These are phyloP conservation scores for Metalampra italica DNA, from an alignment of 2,888 invertebrate genomes.

Conservation along the genomic window DNA sequence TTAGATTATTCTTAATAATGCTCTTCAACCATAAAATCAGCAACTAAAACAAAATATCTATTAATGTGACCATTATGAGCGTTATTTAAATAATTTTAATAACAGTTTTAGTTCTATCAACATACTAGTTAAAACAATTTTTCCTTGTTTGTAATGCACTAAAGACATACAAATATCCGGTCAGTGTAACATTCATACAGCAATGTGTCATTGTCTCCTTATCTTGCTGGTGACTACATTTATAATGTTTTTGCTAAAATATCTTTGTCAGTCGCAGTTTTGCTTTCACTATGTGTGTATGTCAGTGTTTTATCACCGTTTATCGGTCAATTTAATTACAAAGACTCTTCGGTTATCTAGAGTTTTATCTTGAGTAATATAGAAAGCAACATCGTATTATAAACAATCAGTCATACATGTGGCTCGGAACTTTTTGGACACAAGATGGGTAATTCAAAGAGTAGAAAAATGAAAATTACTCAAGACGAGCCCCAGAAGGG, in stretches of 20 bases:
- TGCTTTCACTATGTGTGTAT: conserved; percentile 49
- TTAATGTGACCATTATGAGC: too few species aligned
- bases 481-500: conserved; percentile 39
- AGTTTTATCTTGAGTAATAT: conserved; percentile 7
- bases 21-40: not conserved
- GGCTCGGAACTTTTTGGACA: conserved; percentile 11
- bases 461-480: conserved; percentile 64
- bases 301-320: conserved; percentile 45
- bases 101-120: not conserved
- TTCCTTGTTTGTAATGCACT: conserved; percentile 4
- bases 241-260: conserved; percentile 51
- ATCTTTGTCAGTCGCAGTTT: conserved; percentile 55
- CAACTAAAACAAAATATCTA: not conserved
- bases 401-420: conserved; percentile 17
- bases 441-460: conserved; percentile 67
- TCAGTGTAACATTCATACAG: conserved; percentile 45
- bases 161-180: conserved; percentile 38
- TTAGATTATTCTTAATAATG: not conserved
- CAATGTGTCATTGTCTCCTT: conserved; percentile 68
- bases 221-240: conserved; percentile 52
- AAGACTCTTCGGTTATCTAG: conserved; percentile 13
- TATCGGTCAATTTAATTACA: conserved; percentile 21
- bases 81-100: too few species aligned
- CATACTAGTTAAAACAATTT: not conserved
- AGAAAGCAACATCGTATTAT: not conserved